These are phyloP conservation scores for Lithobates pipiens DNA, from an alignment of 2,797 vertebrate species.

Conservation along the genomic window DNA sequence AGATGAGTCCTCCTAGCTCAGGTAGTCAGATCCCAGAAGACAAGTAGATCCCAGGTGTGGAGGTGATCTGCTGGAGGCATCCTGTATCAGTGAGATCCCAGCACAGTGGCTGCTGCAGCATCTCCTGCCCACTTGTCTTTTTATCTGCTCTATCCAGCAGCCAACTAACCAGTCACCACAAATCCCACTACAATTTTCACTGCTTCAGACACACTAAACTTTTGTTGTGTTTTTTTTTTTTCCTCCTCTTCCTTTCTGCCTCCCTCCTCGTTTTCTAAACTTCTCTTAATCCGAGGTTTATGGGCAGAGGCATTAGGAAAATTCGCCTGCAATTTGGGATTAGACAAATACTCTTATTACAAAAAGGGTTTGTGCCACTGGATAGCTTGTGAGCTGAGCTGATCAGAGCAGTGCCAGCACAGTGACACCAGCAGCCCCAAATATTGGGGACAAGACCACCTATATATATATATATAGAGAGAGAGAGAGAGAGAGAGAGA, in stretches of 20 bases:
- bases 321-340: constrained; percentile 90
- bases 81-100: neutral
- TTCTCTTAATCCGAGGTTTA: constrained; percentile 88
- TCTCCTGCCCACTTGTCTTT: constrained; percentile 4
- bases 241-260: constrained; percentile 25
- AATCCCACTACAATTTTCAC: constrained; percentile 26
- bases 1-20: neutral
- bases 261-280: constrained; percentile 70
- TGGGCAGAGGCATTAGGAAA: constrained; percentile 88
- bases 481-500: too few relatives aligned
- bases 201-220: constrained; percentile 64
- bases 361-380: constrained; percentile 82
- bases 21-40: neutral
- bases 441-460: neutral
- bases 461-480: too few relatives aligned
- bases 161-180: constrained; percentile 12
- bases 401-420: constrained; percentile 67
- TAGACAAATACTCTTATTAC: constrained; percentile 91
- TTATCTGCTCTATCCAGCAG: constrained; percentile 12
- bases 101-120: constrained; percentile 10
- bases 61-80: neutral
- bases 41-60: constrained; percentile 9
- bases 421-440: neutral
- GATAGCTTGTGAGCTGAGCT: constrained; percentile 81
- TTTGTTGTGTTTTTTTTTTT: constrained; percentile 57